Evolutionary conservation across 1,140 invertebrate genomes (phyloP).

Genomic region (Meloidogyne chitwoodi): DNA sequence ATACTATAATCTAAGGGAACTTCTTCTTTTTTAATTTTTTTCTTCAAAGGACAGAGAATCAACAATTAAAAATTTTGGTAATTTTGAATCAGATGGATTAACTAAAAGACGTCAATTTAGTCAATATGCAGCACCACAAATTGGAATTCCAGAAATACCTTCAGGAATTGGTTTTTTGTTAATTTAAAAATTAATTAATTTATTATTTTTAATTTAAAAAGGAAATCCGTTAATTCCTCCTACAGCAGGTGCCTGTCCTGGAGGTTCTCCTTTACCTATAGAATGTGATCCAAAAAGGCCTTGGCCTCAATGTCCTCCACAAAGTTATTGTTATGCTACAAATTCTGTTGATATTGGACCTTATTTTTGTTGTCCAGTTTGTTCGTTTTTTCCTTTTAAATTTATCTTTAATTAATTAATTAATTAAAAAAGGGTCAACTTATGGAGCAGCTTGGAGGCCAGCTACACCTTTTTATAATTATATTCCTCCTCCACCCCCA

Average conservation of each 20-base stretch:
- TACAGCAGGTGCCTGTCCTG: slow-evolving; percentile 42
- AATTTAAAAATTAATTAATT: too few species aligned
- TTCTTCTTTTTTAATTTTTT: too few species aligned
- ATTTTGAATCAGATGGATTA: background rate
- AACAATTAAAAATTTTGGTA: background rate
- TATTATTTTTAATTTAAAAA: background rate
- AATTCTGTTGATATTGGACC: slow-evolving; percentile 60
- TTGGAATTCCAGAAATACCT: background rate
- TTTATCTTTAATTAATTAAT: background rate
- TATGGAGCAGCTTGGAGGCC: slow-evolving; percentile 60
- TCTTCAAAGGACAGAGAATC: too few species aligned
- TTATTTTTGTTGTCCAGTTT: slow-evolving; percentile 60
- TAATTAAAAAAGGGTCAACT: slow-evolving; percentile 48
- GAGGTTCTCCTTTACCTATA: slow-evolving; percentile 56
- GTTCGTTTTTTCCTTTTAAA: slow-evolving; percentile 38
- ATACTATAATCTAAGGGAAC: too few species aligned
- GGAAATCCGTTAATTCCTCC: slow-evolving; percentile 20
- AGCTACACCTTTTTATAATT: slow-evolving; percentile 59
- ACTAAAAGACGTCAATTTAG: slow-evolving; percentile 12
- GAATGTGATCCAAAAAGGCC: slow-evolving; percentile 60
- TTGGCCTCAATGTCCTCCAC: slow-evolving; percentile 59
- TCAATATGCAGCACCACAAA: background rate
- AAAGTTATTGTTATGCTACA: slow-evolving; percentile 60
- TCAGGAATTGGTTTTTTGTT: background rate
- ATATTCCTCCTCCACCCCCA: slow-evolving; percentile 51